Evolutionary conservation across 30 jellyfish, hydroid and myxozoan species (phyloP).

Genomic region (Cassiopea andromeda): DNA sequence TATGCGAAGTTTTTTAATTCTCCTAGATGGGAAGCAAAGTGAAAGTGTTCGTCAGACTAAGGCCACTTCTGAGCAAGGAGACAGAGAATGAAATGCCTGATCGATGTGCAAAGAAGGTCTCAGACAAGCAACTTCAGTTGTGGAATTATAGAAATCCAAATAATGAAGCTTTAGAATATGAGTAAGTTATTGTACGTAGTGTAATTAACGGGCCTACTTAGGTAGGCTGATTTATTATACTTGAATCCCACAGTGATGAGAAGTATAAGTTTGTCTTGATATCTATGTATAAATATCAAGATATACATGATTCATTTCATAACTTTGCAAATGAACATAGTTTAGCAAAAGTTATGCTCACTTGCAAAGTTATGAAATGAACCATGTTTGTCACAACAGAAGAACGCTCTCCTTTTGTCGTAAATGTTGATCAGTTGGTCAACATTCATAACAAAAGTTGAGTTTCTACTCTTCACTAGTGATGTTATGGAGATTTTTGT

Average conservation of each 20-base stretch:
- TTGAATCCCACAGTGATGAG: not conserved
- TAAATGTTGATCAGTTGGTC: too few species aligned
- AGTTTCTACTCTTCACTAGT: too few species aligned
- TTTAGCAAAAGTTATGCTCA: not conserved
- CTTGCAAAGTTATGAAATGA: not conserved
- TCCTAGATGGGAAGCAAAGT: slow-evolving; percentile 51
- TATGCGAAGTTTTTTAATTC: not conserved
- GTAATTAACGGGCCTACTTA: not conserved
- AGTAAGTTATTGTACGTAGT: not conserved
- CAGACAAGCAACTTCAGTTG: slow-evolving; percentile 17
- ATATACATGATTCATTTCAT: not conserved
- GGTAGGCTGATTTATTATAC: not conserved
- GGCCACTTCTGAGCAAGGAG: slow-evolving; percentile 39
- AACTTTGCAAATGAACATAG: too few species aligned
- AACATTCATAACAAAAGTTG: too few species aligned
- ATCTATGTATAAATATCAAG: not conserved
- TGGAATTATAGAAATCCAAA: slow-evolving; percentile 53
- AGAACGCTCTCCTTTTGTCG: too few species aligned
- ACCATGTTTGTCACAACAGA: too few species aligned
- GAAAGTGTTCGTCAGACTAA: slow-evolving; percentile 36
- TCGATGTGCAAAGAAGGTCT: slow-evolving; percentile 25
- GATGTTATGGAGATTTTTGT: too few species aligned
- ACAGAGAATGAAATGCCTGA: slow-evolving; percentile 9
- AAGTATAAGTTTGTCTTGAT: not conserved
- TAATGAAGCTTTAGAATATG: slow-evolving; percentile 38